phyloP scores from a whole-genome alignment of 2,113 vertebrate species.

The Dicaeum eximium region DNA sequence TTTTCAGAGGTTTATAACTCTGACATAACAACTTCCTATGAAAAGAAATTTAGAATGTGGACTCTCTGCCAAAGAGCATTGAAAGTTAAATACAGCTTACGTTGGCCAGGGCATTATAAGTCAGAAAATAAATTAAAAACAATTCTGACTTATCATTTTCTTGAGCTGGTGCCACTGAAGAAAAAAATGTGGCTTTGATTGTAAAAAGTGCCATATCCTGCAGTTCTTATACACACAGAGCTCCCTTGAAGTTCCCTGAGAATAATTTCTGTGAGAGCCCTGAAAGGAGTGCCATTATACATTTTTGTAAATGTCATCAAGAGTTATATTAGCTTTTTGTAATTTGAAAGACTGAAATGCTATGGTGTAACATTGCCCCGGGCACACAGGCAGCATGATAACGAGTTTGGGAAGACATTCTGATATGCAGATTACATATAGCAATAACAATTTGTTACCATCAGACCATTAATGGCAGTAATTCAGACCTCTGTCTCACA shows the following conservation, averaged over 20 bases:
- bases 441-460: constrained; percentile 46
- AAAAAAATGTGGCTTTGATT: background rate
- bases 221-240: background rate
- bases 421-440: constrained; percentile 46
- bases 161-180: background rate
- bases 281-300: constrained; percentile 4
- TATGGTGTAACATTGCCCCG: constrained; percentile 22
- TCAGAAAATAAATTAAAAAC: background rate
- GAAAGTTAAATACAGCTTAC: background rate
- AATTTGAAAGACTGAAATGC: constrained; percentile 36
- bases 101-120: background rate
- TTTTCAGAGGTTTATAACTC: constrained; percentile 15
- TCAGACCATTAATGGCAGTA: constrained; percentile 9
- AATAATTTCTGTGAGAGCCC: background rate
- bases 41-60: background rate
- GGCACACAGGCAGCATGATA: constrained; percentile 4
- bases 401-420: constrained; percentile 33
- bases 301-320: constrained; percentile 46
- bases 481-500: constrained; percentile 20
- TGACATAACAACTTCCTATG: constrained; percentile 10
- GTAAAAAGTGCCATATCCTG: background rate
- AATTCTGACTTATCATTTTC: background rate
- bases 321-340: constrained; percentile 43
- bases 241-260: background rate
- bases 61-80: background rate